Evolutionary conservation across 2,797 vertebrate species (phyloP), one percentile per base, ranked within the genome.

Genomic region (Meda fulgida): DNA sequence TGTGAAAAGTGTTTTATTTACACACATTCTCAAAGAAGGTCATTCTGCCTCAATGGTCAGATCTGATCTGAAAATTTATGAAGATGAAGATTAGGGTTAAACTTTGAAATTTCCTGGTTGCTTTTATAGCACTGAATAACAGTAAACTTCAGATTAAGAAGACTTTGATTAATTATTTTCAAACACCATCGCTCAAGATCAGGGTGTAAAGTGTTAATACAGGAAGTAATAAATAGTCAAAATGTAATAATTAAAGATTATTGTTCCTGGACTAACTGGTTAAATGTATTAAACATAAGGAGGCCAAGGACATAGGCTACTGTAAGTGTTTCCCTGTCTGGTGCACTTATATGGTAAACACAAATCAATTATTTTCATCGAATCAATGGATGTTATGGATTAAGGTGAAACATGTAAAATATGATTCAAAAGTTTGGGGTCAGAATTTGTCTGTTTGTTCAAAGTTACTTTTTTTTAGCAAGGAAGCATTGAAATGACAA

Each of bases 1-100:
- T 46, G 43, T 43, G 55, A 78, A 65, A 78, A 31, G 58, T 29
- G 16, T 26, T 77, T 58, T 38, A 60, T 60, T 60, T 77, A 19
- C 21, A 11, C 53, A 77, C 53, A 5, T 8, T 29, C n/a, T 43
- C 76, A 29, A 43, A 43, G 36, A 43, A 29, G 19, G 63, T 80
- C 43, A 67, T 80, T 67, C 60, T 80, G 63, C 60, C 40, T 80
- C 78, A 65, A 21, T 29, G n/a, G 3, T n/a, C 8, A 29, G 4
- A 78, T 43, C n/a, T 29, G 36, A 63, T 60, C 16, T 29, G 55
- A 29, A 63, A 7, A 60, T 29, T 10, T 26, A 63, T 63, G 34
- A 58, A 16, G 77, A 65, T 79, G 23, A 77, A 43, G 36, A 48
- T 36, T n/a, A 66, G 21, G 13, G 21, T 63, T 75, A 26, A 63